Percentiles rank a stretch among this genome's conserved stretches.
Evolutionary conservation across 2,797 vertebrate species (phyloP).

Genomic region (Oryzias dopingdopingensis): DNA sequence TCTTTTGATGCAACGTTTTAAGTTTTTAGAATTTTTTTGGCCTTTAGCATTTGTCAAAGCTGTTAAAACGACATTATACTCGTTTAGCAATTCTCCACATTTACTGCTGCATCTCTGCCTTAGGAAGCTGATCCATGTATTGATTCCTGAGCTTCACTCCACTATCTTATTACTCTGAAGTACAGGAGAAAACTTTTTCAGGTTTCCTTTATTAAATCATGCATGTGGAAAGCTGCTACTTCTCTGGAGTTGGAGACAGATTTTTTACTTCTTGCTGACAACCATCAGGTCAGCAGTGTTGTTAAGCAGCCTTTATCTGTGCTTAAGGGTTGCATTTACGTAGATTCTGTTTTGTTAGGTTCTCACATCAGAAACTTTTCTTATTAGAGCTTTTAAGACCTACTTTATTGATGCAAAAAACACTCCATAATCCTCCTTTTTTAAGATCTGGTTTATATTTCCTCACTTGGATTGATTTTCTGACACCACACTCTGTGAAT

Average conservation of each 20-base stretch:
- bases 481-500: no score
- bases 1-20: not conserved
- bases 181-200: constrained; percentile 14
- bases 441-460: not conserved
- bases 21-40: constrained; percentile 31
- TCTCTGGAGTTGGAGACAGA: constrained; percentile 1
- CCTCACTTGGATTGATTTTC: not conserved
- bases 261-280: constrained; percentile 5
- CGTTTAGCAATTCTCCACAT: constrained; percentile 35
- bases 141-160: constrained; percentile 1
- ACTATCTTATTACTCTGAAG: constrained; percentile 30
- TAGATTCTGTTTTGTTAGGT: not conserved
- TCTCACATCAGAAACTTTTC: no score
- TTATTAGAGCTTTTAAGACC: no score
- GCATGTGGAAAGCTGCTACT: constrained; percentile 6
- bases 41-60: constrained; percentile 46
- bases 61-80: not conserved
- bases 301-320: not conserved
- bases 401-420: no score
- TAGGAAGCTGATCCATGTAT: no score
- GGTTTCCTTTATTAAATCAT: constrained; percentile 8
- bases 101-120: constrained; percentile 28
- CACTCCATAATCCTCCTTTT: not conserved
- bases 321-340: not conserved
- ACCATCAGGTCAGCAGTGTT: not conserved